Conservation (phyloP, 2,113 vertebrate genomes). For the Dicerorhinus sumatrensis region DNA sequence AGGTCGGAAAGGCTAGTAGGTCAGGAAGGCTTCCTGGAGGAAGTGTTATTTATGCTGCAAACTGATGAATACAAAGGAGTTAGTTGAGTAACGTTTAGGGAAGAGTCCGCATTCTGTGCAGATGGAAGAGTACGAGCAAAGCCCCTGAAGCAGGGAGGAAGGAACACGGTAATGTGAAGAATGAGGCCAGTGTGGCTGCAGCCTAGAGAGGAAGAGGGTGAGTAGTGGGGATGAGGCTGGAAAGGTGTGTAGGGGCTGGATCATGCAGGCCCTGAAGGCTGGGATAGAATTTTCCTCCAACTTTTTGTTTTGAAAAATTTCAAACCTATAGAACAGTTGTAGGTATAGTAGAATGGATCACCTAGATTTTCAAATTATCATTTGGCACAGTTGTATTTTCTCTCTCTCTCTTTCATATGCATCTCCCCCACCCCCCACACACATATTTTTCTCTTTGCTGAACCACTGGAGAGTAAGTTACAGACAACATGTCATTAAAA, state of each 20-base stretch:
- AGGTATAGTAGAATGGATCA: not conserved
- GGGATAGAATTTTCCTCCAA: not conserved
- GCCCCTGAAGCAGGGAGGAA: not conserved
- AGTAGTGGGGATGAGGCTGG: no score
- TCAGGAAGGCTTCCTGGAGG: not conserved
- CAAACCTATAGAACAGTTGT: not conserved
- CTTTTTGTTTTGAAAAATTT: not conserved
- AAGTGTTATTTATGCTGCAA: not conserved
- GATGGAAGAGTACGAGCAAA: not conserved
- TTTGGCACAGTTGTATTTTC: not conserved
- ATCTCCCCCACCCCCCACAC: not conserved
- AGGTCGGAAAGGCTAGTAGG: not conserved
- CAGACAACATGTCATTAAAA: not conserved
- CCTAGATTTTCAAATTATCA: not conserved
- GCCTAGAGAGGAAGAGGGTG: not conserved
- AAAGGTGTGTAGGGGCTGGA: not conserved
- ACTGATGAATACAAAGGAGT: not conserved
- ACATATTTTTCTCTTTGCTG: not conserved
- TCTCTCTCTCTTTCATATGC: not conserved
- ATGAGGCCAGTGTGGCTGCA: not conserved
- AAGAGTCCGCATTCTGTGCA: not conserved
- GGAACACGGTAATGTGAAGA: not conserved
- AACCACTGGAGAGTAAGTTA: conserved; percentile 6
- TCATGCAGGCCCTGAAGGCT: not conserved
- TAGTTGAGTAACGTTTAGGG: not conserved